Base-by-base conservation (phyloP, 2,888 invertebrate genomes). In the Oxystoma pomonae region DNA sequence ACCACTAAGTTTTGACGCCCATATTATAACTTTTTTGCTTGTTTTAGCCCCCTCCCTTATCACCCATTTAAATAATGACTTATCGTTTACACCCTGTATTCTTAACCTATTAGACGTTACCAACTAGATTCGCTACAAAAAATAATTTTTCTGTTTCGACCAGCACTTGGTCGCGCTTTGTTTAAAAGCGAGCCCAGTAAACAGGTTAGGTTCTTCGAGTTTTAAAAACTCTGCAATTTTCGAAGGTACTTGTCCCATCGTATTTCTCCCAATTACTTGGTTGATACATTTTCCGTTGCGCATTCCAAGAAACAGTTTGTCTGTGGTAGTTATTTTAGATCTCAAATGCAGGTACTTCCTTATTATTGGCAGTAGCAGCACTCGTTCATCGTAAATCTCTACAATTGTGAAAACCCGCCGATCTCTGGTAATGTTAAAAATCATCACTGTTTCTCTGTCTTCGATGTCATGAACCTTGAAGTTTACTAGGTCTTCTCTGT, bases 171-270 rank as follows among this genome's bases (percentile, higher is more conserved):
- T n/a, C n/a, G n/a, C n/a, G n/a, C n/a, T n/a, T n/a, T n/a, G n/a
- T 55, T 65, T 16, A 16, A 66, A 68, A 17, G 60, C 55, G 60
- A 65, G 59, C n/a, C 68, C 68, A 20, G 66, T 68, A 51, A 66
- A 68, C n/a, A 16, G 35, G 19, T 58, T 52, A 1, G 64, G 62
- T 17, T 62, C 51, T 21, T 56, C n/a, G 51, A 62, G 35, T 18
- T 65, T 61, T 18, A 66, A 59, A 59, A 52, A 66, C 50, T 58
- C 50, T 19, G 64, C 66, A 50, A 65, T 62, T 59, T 58, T 58
- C 49, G 19, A 56, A 9, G 67, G 64, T 7, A 66, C 22, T 16
- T 55, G 19, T 16, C 62, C 66, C 21, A 66, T 61, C 5, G 52
- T 67, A 21, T 67, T 66, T 51, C 55, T 59, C n/a, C 66, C 67